phyloP scores from a whole-genome alignment of 1,140 invertebrate genomes.

The Mactra quadrangularis region DNA sequence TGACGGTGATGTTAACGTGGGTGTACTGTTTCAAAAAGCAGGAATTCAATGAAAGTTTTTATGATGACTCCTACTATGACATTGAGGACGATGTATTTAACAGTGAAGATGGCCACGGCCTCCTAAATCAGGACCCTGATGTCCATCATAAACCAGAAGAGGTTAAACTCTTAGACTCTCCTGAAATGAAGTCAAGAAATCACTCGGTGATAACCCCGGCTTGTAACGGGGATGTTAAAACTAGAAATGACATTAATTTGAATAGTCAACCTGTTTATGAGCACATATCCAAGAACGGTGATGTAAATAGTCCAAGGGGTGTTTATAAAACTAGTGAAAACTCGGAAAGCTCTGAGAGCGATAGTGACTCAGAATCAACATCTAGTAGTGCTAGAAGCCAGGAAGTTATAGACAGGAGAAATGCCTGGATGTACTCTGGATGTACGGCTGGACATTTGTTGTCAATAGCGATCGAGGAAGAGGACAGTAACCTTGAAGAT shows the following conservation, averaged over 20 bases:
- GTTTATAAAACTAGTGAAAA: not conserved
- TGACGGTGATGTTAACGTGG: slow-evolving; percentile 59
- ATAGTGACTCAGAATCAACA: not conserved
- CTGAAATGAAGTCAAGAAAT: not conserved
- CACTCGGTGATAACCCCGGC: slow-evolving; percentile 6
- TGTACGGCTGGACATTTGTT: slow-evolving; percentile 32
- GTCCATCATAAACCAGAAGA: slow-evolving; percentile 12
- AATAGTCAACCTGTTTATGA: not conserved
- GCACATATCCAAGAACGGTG: not conserved
- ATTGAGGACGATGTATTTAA: slow-evolving; percentile 38
- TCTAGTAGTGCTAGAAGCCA: slow-evolving; percentile 1
- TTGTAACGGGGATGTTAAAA: not conserved
- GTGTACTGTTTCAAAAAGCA: slow-evolving; percentile 59
- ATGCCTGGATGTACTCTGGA: slow-evolving; percentile 42
- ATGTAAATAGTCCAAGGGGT: not conserved
- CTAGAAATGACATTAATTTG: not conserved
- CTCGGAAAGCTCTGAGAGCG: slow-evolving; percentile 5
- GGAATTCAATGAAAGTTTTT: slow-evolving; percentile 43
- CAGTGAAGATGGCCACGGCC: slow-evolving; percentile 12
- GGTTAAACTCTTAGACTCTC: slow-evolving; percentile 28
- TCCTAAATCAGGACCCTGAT: slow-evolving; percentile 17
- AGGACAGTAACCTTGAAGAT: slow-evolving; percentile 55
- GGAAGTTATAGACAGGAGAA: slow-evolving; percentile 24
- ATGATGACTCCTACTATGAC: slow-evolving; percentile 36
- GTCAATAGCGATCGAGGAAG: slow-evolving; percentile 49